Evolutionary conservation across 2,888 invertebrate species (phyloP).

Genomic region (Teinopalpus imperialis): DNA sequence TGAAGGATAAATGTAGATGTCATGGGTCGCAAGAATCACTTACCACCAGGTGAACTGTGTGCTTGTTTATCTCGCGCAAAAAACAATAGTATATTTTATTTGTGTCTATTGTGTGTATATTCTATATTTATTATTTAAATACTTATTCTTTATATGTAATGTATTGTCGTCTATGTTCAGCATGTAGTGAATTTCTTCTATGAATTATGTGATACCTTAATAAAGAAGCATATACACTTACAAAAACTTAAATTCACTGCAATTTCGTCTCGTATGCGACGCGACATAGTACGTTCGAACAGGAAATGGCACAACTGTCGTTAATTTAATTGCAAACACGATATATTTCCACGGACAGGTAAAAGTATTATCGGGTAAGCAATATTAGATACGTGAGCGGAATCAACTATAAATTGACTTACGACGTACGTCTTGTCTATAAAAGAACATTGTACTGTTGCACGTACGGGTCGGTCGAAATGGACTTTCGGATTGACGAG

Average conservation of each 20-base stretch:
- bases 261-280: conserved; percentile 27
- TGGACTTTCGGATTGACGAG: conserved; percentile 14
- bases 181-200: too few species aligned
- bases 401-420: conserved; percentile 25
- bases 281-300: conserved; percentile 12
- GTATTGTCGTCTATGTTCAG: too few species aligned
- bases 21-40: too few species aligned
- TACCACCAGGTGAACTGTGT: too few species aligned
- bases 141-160: too few species aligned
- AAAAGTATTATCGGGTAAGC: conserved; percentile 26
- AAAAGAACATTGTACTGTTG: conserved; percentile 6
- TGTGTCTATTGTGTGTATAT: too few species aligned
- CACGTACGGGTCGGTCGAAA: conserved; percentile 13
- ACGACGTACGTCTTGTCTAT: conserved; percentile 15
- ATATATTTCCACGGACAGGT: conserved; percentile 20
- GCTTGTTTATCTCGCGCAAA: too few species aligned
- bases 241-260: conserved; percentile 47
- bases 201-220: too few species aligned
- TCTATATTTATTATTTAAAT: too few species aligned
- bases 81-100: too few species aligned
- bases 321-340: conserved; percentile 23
- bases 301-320: conserved; percentile 36
- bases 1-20: too few species aligned
- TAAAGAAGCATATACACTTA: too few species aligned
- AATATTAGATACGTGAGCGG: conserved; percentile 27